Base-by-base conservation (phyloP, 2,113 vertebrate genomes). In the Meleagris gallopavo region DNA sequence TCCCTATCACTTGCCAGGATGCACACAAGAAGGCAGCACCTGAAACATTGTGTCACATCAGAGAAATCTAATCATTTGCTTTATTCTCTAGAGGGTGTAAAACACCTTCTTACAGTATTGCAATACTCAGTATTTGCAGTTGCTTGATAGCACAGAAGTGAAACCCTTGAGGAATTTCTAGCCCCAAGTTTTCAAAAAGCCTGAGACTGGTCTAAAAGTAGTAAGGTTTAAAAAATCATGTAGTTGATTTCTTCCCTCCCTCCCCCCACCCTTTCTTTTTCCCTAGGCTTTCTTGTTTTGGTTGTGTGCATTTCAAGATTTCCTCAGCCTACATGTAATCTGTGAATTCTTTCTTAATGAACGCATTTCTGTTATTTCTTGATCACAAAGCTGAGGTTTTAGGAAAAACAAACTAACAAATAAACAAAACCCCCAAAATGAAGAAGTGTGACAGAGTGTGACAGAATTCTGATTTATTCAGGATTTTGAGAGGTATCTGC, bases 21-120 rank as follows among this genome's bases (percentile, higher is more conserved):
- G 89, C 75, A 91, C 43, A 67, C 11, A 80, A 27, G 61, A 88
- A 89, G 82, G 83, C 69, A 88, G 38, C 58, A 94, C 79, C 93
- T 93, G 71, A 91, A 74, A 88, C 83, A 93, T 86, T 71, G 61
- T 61, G 61, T 77, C 18, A 24, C 75, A 72, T 83, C 75, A 83
- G 60, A 90, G 61, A 88, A 93, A 95, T 89, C 69, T 94, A 96
- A 93, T 64, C 2, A 72, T 93, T 92, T 91, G 19, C 9, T 89
- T 94, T 90, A 81, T 88, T 89, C 77, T 91, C 67, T 40, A n/a
- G 29, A 13, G 25, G 86, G 22, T 64, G 38, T 79, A 88, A 91
- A 95, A 93, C 57, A 88, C 73, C 69, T 80, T 73, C 5, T 0
- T 41, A 19, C 7, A 54, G 17, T 75, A 86, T 67, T 94, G 40